Evolutionary conservation across 2,888 invertebrate genomes (phyloP).

Genomic region (Drepana falcataria): DNA sequence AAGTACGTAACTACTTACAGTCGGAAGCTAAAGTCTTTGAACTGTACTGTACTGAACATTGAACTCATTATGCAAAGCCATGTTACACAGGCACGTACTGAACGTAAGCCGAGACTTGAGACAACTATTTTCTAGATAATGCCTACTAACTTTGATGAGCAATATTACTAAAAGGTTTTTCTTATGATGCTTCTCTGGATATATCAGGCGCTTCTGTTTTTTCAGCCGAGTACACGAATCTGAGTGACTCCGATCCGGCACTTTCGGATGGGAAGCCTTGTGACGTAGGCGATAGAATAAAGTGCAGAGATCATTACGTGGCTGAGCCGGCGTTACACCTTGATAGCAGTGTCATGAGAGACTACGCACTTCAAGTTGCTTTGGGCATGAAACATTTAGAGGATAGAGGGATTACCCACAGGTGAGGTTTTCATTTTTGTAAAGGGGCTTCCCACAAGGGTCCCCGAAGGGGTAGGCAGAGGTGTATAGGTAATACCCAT

Average conservation of each 20-base stretch:
- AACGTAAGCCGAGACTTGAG: no score
- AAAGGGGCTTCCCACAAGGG: no score
- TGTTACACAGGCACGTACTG: no score
- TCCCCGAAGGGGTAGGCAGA: no score
- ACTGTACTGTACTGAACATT: no score
- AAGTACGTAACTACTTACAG: no score
- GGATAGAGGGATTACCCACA: constrained; percentile 83
- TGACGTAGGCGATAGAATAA: constrained; percentile 23
- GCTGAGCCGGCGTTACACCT: constrained; percentile 64
- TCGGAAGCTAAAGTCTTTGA: no score
- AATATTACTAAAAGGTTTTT: neutral
- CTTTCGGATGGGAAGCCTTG: constrained; percentile 43
- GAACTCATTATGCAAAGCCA: no score
- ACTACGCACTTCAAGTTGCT: constrained; percentile 89
- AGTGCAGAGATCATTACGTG: constrained; percentile 54
- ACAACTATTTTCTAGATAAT: neutral
- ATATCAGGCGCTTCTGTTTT: constrained; percentile 9
- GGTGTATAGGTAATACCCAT: no score
- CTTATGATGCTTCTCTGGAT: neutral
- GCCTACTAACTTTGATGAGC: neutral
- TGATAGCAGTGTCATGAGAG: constrained; percentile 74
- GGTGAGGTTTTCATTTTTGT: constrained; percentile 68
- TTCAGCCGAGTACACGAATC: constrained; percentile 77
- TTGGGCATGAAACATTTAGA: constrained; percentile 89
- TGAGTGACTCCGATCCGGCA: constrained; percentile 66